Conservation (phyloP, 2,113 vertebrate genomes). For the Paramisgurnus dabryanus region DNA sequence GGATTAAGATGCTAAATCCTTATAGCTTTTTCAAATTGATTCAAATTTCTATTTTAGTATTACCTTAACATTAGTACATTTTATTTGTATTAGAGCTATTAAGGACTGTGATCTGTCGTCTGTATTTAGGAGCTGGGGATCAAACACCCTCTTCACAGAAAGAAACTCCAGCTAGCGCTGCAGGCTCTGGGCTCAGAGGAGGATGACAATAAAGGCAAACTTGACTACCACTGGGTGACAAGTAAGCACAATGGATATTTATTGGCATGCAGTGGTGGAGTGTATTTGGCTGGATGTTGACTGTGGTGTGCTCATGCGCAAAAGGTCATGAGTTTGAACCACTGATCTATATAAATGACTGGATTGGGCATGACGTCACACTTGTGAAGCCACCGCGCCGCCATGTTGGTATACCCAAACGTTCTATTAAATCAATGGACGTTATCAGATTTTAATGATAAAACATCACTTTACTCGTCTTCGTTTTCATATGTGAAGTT, state of each 20-base stretch:
- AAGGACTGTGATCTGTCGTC: slow-evolving; percentile 12
- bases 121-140: slow-evolving; percentile 90
- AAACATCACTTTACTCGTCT: no score
- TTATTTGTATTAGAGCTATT: not conserved
- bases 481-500: no score
- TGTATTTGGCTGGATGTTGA: not conserved
- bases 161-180: slow-evolving; percentile 94
- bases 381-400: no score
- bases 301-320: no score
- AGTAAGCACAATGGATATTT: slow-evolving; percentile 74
- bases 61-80: no score
- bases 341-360: no score
- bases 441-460: no score
- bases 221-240: slow-evolving; percentile 98
- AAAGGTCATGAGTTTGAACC: no score
- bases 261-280: not conserved
- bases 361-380: no score
- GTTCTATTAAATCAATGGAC: no score
- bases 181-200: slow-evolving; percentile 96
- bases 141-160: slow-evolving; percentile 90
- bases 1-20: not conserved
- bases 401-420: no score
- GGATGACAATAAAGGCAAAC: slow-evolving; percentile 90
- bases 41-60: no score
- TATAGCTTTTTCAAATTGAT: not conserved